Evolutionary conservation across 2,797 vertebrate species (phyloP), one percentile per base, ranked within the genome.

Genomic region (Calcarius lapponicus): DNA sequence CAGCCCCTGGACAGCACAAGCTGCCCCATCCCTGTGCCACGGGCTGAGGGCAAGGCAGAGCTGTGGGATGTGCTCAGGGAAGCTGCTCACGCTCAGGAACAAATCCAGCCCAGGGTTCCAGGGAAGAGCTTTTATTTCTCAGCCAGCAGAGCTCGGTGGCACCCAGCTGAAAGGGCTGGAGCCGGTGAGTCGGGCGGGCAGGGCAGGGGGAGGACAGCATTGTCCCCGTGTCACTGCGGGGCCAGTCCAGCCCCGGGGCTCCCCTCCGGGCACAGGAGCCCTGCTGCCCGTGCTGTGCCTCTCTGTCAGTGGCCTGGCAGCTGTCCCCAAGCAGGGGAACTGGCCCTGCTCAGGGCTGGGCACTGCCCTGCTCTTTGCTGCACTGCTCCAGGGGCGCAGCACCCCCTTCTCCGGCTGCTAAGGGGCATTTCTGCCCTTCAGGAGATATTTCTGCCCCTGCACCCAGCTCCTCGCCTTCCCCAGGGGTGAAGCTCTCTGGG

Each of bases 41-140:
- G 3, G 54, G 61, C 73, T 60, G 50, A 2, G 61, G 28, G 36
- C 13, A 38, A 18, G 70, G 69, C 10, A 1, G 54, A 51, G 62
- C 13, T 31, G 29, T 3, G 10, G 13, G 15, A 29, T 71, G 25
- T 7, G 3, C 75, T 82, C 57, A 19, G 38, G 54, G 89, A 92
- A 34, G 31, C 75, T 0, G 0, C 6, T 67, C 65, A 65, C 17
- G 1, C 31, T 56, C 86, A 54, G 70, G 67, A 93, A 94, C 31
- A 53, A 79, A 70, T 53, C 32, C 86, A 95, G 88, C 48, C 40
- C 56, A 2, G 0, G 28, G 16, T 80, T 92, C 76, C 80, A 95
- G 31, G 62, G 71, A 84, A 81, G 24, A 79, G 53, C 57, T 93
- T 97, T 97, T 96, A 96, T 96, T 97, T 90, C 48, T 60, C 80